phyloP scores from a whole-genome alignment of 2,797 vertebrate species.

The Gymnoscopelus microlampas region DNA sequence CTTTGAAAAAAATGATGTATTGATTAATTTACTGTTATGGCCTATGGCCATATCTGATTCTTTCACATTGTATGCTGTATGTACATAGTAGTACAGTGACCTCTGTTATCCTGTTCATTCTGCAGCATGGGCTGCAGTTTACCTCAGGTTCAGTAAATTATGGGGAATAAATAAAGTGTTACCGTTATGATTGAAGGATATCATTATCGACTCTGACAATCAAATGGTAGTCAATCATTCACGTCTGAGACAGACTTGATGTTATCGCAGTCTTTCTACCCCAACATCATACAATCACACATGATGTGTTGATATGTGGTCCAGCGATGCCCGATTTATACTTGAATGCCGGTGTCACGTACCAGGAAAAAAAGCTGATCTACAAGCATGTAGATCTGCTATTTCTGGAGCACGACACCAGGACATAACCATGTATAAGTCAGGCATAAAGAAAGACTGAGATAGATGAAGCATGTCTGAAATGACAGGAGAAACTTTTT shows the following conservation, averaged over 20 bases:
- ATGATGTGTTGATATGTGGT: conserved; percentile 29
- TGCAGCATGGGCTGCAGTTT: neutral
- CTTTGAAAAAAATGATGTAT: too few species aligned
- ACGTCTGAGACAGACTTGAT: conserved; percentile 43
- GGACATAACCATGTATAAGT: too few species aligned
- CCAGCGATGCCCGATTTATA: neutral
- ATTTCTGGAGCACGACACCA: too few species aligned
- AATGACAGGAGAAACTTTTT: conserved; percentile 35
- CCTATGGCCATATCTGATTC: neutral
- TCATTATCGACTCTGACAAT: conserved; percentile 34
- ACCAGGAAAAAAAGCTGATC: too few species aligned
- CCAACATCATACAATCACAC: conserved; percentile 32
- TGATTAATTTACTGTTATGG: too few species aligned
- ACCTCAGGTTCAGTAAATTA: neutral
- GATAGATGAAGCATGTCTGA: conserved; percentile 49
- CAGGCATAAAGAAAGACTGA: conserved; percentile 51
- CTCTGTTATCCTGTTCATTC: neutral
- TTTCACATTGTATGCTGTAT: conserved; percentile 1
- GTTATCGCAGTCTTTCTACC: conserved; percentile 54
- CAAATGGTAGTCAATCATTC: conserved; percentile 37
- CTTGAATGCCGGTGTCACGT: too few species aligned
- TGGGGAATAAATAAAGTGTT: conserved; percentile 69
- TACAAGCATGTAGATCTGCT: too few species aligned
- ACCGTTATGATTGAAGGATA: conserved; percentile 43
- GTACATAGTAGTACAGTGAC: neutral